These are phyloP conservation scores for Meta bourneti DNA, from an alignment of 2,888 invertebrate species.

Conservation along the genomic window DNA sequence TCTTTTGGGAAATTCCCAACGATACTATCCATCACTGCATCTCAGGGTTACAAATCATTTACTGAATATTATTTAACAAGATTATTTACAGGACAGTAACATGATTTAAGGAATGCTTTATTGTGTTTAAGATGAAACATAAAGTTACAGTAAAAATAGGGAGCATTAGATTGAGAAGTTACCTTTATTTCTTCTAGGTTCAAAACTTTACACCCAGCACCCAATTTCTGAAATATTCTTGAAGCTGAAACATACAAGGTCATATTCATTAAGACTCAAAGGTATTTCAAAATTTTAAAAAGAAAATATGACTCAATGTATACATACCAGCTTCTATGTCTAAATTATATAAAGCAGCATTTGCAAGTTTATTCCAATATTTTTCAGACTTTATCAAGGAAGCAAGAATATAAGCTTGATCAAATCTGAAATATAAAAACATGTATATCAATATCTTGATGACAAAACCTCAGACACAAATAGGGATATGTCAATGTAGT, in stretches of 20 bases:
- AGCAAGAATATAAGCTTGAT: conserved; percentile 63
- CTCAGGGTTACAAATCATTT: no score
- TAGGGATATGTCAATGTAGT: background rate
- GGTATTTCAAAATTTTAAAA: background rate
- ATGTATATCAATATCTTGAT: background rate
- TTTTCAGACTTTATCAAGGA: conserved; percentile 58
- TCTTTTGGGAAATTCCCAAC: no score
- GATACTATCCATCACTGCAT: no score
- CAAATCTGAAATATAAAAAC: conserved; percentile 45
- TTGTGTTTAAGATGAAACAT: no score
- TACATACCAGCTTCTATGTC: conserved; percentile 52
- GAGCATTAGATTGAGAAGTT: background rate
- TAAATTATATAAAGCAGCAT: conserved; percentile 47
- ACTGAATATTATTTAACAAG: no score
- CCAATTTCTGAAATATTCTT: conserved; percentile 60
- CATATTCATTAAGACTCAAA: background rate
- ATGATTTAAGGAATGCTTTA: no score
- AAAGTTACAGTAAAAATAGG: no score
- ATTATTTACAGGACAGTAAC: no score
- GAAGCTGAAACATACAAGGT: conserved; percentile 22
- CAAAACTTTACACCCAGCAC: conserved; percentile 47
- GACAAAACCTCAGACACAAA: background rate
- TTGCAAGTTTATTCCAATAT: conserved; percentile 59
- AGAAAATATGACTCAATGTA: background rate
- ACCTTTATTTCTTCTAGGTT: conserved; percentile 67